Conservation (phyloP, 2,797 vertebrate genomes). For the Anableps anableps region DNA sequence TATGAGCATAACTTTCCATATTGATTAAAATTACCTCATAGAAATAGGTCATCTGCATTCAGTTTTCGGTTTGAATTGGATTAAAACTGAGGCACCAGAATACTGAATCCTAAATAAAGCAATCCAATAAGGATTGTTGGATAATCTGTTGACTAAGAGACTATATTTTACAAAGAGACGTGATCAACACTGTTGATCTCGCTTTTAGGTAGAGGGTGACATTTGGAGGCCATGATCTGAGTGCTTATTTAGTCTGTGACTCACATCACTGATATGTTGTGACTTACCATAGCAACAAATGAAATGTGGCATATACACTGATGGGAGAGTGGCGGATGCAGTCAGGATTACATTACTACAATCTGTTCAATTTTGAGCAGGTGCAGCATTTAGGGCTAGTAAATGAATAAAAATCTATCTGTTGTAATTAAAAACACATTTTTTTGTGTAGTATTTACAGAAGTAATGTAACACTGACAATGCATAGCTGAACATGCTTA, state of each 20-base stretch:
- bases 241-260: constrained; percentile 33
- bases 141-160: constrained; percentile 14
- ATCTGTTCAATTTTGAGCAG: not conserved
- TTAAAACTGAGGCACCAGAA: not conserved
- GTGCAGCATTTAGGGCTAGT: not conserved
- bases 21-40: not conserved
- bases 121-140: not conserved
- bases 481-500: not conserved
- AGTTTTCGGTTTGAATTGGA: not conserved
- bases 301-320: constrained; percentile 14
- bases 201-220: constrained; percentile 8
- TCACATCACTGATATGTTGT: constrained; percentile 29
- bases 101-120: not conserved
- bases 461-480: not conserved
- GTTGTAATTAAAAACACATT: constrained; percentile 5
- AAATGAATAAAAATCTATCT: not conserved
- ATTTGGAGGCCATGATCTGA: constrained; percentile 25
- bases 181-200: not conserved
- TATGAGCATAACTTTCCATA: constrained; percentile 34
- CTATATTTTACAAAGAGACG: constrained; percentile 9
- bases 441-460: constrained; percentile 3
- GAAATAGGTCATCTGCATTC: not conserved
- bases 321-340: not conserved
- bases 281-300: constrained; percentile 21
- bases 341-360: constrained; percentile 1